Percentiles rank a stretch among this genome's conserved stretches.
Conservation (phyloP, 1,140 invertebrate genomes). For the Zaprionus capensis region DNA sequence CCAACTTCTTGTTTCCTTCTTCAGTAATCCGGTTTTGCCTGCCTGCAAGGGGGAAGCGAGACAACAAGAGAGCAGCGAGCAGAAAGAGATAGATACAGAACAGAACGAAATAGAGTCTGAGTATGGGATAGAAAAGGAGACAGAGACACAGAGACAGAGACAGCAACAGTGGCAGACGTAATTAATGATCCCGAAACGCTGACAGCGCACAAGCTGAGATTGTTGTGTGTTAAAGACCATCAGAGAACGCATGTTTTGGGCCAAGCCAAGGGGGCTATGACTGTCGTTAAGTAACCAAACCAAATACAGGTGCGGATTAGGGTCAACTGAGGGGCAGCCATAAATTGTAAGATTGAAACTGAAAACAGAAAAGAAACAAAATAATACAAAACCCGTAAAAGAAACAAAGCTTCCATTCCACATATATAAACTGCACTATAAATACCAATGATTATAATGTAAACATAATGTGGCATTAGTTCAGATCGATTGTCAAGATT, state of each 20-base stretch:
- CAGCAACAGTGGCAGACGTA: conserved; percentile 58
- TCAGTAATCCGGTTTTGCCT: conserved; percentile 71
- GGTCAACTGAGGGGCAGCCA: conserved; percentile 51
- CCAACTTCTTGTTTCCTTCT: conserved; percentile 80
- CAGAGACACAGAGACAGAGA: conserved; percentile 25
- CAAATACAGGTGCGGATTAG: conserved; percentile 78
- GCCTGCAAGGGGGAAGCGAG: neutral
- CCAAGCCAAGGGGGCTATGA: neutral
- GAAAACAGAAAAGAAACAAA: conserved; percentile 19
- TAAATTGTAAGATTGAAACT: conserved; percentile 48
- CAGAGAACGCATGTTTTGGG: conserved; percentile 65
- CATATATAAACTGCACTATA: conserved; percentile 8
- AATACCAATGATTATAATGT: conserved; percentile 29
- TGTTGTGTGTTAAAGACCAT: conserved; percentile 28
- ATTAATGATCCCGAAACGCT: conserved; percentile 80
- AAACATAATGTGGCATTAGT: conserved; percentile 9
- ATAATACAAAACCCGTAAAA: neutral
- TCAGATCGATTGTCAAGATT: neutral
- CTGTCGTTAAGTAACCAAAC: conserved; percentile 36
- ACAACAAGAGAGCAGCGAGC: neutral
- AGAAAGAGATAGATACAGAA: neutral
- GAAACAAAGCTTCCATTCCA: conserved; percentile 17
- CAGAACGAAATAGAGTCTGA: conserved; percentile 29
- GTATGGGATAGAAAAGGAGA: conserved; percentile 15
- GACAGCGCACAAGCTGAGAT: conserved; percentile 51